phyloP scores from a whole-genome alignment of 2,113 vertebrate species.

The Egretta garzetta region DNA sequence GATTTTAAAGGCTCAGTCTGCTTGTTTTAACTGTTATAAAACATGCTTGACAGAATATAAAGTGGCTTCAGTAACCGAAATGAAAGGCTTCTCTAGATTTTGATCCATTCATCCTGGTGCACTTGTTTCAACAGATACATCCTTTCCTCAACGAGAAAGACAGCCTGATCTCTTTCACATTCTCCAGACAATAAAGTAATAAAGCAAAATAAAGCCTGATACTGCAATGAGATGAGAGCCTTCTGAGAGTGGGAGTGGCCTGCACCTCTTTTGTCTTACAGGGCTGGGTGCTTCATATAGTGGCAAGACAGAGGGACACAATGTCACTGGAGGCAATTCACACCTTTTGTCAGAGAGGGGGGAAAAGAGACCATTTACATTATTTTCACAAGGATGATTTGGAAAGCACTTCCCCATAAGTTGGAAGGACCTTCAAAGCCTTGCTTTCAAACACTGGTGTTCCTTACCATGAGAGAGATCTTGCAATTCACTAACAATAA shows the following conservation, averaged over 20 bases:
- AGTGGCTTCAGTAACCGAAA: background rate
- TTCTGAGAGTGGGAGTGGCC: background rate
- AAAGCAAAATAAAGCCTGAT: slow-evolving; percentile 30
- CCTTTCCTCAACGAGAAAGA: background rate
- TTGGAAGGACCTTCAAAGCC: background rate
- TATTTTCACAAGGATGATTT: background rate
- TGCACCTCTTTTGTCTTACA: slow-evolving; percentile 10
- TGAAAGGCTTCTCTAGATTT: background rate
- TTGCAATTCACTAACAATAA: background rate
- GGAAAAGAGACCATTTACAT: background rate
- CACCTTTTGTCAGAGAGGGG: background rate
- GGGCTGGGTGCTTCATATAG: background rate
- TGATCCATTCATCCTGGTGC: slow-evolving; percentile 3
- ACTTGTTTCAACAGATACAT: background rate
- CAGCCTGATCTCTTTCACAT: background rate
- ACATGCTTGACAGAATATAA: background rate
- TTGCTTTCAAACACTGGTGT: background rate
- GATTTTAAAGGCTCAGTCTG: slow-evolving; percentile 4
- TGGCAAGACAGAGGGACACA: background rate
- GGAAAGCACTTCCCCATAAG: background rate
- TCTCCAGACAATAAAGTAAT: slow-evolving; percentile 21
- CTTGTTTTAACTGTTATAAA: slow-evolving; percentile 22
- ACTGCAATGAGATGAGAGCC: background rate
- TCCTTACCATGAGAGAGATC: background rate
- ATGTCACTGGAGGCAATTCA: background rate